phyloP scores from a whole-genome alignment of 2,113 vertebrate genomes.

The Corythaeola cristata region DNA sequence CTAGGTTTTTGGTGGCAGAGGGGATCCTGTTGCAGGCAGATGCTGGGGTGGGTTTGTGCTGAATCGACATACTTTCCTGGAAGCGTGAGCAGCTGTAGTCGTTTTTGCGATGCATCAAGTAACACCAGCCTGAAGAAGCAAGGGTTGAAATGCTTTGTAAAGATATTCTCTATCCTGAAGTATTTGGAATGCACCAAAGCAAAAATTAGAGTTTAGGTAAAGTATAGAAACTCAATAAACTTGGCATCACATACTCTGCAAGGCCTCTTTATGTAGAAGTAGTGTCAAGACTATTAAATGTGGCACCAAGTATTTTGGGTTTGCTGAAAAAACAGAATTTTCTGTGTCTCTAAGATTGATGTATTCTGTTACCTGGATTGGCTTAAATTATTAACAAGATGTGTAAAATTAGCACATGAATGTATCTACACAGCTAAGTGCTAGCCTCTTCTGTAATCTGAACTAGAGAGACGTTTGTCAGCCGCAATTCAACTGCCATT shows the following conservation, averaged over 20 bases:
- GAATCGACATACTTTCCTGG: accelerated
- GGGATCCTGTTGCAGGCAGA: neutral
- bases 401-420: neutral
- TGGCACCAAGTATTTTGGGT: neutral
- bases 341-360: neutral
- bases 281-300: neutral
- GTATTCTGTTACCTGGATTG: neutral
- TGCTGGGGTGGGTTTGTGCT: neutral
- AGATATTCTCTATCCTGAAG: neutral
- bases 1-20: neutral
- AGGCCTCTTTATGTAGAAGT: neutral
- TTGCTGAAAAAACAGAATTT: neutral
- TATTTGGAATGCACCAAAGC: neutral
- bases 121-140: neutral
- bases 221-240: neutral
- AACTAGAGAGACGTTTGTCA: neutral
- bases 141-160: neutral
- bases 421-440: neutral
- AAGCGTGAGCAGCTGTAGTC: neutral
- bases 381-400: neutral
- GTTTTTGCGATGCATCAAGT: neutral
- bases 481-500: neutral
- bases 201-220: neutral
- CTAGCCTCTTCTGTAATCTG: neutral
- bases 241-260: neutral